Conservation (phyloP, 2,888 invertebrate species). For the Amitus sp. region DNA sequence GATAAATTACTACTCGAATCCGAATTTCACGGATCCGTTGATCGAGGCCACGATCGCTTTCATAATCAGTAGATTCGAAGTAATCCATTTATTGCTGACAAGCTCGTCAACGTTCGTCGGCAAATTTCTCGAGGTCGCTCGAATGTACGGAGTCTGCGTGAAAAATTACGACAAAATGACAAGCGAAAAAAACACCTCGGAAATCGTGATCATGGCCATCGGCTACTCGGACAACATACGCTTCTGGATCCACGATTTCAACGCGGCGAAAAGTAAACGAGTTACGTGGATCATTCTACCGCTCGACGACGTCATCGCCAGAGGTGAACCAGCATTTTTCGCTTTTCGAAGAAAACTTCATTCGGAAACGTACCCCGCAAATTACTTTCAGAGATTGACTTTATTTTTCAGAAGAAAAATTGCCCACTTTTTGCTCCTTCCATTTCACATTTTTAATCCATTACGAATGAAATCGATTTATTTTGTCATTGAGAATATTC, state of each 20-base stretch:
- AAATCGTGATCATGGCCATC: slow-evolving; percentile 49
- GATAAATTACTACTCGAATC: slow-evolving; percentile 50
- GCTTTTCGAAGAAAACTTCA: too few relatives aligned
- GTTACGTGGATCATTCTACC: slow-evolving; percentile 56
- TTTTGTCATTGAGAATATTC: too few relatives aligned
- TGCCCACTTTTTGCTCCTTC: too few relatives aligned
- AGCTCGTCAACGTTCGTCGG: slow-evolving; percentile 41
- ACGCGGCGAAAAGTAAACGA: slow-evolving; percentile 35
- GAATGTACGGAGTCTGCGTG: slow-evolving; percentile 55
- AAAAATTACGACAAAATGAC: slow-evolving; percentile 42
- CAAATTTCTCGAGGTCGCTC: slow-evolving; percentile 47
- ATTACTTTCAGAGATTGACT: too few relatives aligned
- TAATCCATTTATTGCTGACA: slow-evolving; percentile 51
- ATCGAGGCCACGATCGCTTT: slow-evolving; percentile 54
- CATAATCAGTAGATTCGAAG: slow-evolving; percentile 49
- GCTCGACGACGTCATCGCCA: slow-evolving; percentile 51
- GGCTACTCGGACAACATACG: slow-evolving; percentile 50
- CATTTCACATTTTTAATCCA: too few relatives aligned
- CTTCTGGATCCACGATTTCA: slow-evolving; percentile 50
- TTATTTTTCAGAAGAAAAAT: too few relatives aligned
- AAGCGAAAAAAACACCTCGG: slow-evolving; percentile 41
- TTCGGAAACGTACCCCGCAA: too few relatives aligned
- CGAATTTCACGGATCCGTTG: slow-evolving; percentile 51
- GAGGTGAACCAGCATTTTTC: slow-evolving; percentile 44
- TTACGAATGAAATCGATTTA: too few relatives aligned